A percentile compares a stretch with the other conserved stretches of the same genome.
phyloP scores from a whole-genome alignment of 1,140 invertebrate genomes.

The Bombus pyrosoma region DNA sequence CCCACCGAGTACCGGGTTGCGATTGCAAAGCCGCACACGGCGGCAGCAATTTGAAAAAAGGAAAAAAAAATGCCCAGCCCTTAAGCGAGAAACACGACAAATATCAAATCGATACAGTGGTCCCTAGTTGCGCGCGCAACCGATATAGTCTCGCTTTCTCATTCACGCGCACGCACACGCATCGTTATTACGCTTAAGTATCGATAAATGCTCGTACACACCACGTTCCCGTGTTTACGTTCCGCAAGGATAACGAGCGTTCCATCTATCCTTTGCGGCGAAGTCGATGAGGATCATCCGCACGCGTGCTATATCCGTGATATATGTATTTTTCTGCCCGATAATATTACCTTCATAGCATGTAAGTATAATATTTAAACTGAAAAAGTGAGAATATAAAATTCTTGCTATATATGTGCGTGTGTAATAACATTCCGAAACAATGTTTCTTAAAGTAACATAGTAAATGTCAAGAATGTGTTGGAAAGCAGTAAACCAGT shows the following conservation, averaged over 20 bases:
- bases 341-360: no score
- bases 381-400: no score
- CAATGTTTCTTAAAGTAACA: no score
- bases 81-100: constrained; percentile 66
- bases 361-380: no score
- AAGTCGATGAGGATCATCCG: not conserved
- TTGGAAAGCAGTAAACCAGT: not conserved
- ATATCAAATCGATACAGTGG: constrained; percentile 72
- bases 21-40: not conserved
- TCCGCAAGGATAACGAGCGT: constrained; percentile 46
- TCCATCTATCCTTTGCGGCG: not conserved
- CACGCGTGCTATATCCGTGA: not conserved
- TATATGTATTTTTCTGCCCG: no score
- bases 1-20: not conserved
- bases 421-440: no score
- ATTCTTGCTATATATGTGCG: no score
- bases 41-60: constrained; percentile 33
- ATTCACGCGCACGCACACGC: constrained; percentile 32
- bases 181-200: constrained; percentile 55
- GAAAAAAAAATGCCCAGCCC: constrained; percentile 38
- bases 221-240: constrained; percentile 33
- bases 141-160: constrained; percentile 44
- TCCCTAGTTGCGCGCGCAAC: constrained; percentile 64
- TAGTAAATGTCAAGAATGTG: no score
- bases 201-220: constrained; percentile 61